Evolutionary conservation across 2,888 invertebrate genomes (phyloP).

Genomic region (Cataglyphis altisquamis): DNA sequence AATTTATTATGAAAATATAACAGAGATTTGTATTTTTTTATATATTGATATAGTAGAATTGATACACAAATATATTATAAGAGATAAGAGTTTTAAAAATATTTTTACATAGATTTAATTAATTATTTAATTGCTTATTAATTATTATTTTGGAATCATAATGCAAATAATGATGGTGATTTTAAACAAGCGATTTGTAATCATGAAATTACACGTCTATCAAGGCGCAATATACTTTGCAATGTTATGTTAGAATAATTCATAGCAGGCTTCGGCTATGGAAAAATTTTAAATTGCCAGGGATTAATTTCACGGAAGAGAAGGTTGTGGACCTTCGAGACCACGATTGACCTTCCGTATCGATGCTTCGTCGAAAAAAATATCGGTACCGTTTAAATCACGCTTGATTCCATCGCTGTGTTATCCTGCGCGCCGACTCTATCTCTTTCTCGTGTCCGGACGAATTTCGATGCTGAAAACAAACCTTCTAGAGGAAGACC

Average conservation of each 20-base stretch:
- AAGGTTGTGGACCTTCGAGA: constrained; percentile 20
- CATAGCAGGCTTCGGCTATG: background rate
- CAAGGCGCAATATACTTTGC: background rate
- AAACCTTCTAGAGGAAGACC: constrained; percentile 55
- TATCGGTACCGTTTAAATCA: constrained; percentile 39
- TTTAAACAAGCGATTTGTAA: constrained; percentile 8
- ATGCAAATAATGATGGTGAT: background rate
- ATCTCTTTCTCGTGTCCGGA: background rate
- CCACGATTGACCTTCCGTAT: constrained; percentile 38
- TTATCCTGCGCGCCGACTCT: constrained; percentile 2
- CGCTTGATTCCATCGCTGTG: constrained; percentile 43
- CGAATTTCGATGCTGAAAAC: constrained; percentile 63
- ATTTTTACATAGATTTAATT: background rate
- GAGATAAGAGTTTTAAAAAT: background rate
- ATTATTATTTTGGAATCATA: background rate
- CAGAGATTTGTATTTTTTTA: background rate
- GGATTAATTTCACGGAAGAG: constrained; percentile 37
- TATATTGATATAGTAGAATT: too few species aligned
- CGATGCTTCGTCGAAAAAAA: constrained; percentile 19
- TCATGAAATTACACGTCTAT: constrained; percentile 12
- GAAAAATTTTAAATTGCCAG: constrained; percentile 21
- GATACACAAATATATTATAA: background rate
- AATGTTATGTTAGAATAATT: background rate
- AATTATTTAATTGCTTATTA: background rate
- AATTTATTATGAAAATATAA: background rate